phyloP scores from a whole-genome alignment of 2,888 invertebrate species.

The Smittia sp. region DNA sequence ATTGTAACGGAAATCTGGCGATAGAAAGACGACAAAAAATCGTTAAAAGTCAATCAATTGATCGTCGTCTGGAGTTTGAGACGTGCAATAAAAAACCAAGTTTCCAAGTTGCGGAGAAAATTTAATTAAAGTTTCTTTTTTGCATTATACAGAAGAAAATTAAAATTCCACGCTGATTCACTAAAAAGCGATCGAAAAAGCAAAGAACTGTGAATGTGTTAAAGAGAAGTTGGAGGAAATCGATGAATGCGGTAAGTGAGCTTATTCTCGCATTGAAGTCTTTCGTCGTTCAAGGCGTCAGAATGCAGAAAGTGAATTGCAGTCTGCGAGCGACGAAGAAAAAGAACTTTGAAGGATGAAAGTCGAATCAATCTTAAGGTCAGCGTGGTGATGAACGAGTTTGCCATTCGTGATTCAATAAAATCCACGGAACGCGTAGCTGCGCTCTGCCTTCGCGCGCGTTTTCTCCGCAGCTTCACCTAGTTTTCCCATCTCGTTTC shows the following conservation, averaged over 20 bases:
- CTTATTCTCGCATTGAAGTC: slow-evolving; percentile 35
- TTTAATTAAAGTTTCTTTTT: slow-evolving; percentile 38
- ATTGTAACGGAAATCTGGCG: slow-evolving; percentile 32
- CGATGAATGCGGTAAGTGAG: slow-evolving; percentile 23
- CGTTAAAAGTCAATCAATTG: background rate
- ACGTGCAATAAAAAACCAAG: slow-evolving; percentile 26
- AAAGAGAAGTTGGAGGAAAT: background rate
- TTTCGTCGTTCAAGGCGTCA: slow-evolving; percentile 1
- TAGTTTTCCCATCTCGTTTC: slow-evolving; percentile 7
- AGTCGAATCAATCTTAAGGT: background rate
- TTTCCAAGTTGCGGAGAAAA: slow-evolving; percentile 32
- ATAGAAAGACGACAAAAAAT: background rate
- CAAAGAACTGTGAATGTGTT: slow-evolving; percentile 28
- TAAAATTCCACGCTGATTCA: background rate
- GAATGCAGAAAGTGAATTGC: slow-evolving; percentile 14
- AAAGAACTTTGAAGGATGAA: slow-evolving; percentile 22
- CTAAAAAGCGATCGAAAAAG: background rate
- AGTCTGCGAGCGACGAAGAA: background rate
- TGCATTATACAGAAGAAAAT: slow-evolving; percentile 24
- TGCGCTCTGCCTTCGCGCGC: slow-evolving; percentile 5
- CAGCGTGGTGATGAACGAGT: background rate
- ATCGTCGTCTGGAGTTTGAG: background rate
- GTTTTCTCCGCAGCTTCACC: slow-evolving; percentile 15
- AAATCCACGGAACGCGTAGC: background rate
- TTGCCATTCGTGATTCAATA: background rate